Conservation (phyloP, 2,797 vertebrate species). For the Pseudocheirus occidentalis region DNA sequence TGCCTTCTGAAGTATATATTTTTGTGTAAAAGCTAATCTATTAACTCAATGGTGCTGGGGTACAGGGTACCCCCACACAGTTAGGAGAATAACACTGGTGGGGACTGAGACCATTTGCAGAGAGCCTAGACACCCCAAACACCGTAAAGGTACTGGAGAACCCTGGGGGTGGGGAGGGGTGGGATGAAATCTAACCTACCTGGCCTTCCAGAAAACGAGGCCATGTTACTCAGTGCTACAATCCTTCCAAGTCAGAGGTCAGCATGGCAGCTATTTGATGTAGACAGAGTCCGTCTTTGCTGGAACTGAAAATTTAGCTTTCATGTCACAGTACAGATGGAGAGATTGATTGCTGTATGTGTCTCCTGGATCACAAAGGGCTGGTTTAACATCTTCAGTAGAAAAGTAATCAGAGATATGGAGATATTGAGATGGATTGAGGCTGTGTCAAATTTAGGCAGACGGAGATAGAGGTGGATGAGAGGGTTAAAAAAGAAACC, state of each 20-base stretch:
- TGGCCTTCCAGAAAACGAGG: background rate
- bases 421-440: background rate
- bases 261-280: background rate
- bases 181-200: background rate
- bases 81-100: background rate
- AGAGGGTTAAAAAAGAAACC: background rate
- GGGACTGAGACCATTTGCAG: background rate
- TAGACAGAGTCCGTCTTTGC: background rate
- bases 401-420: background rate
- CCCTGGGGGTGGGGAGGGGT: background rate
- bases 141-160: background rate
- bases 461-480: background rate
- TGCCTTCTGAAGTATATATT: background rate
- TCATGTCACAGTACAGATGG: background rate
- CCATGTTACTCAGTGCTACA: background rate
- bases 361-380: background rate
- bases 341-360: background rate
- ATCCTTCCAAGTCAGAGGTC: background rate
- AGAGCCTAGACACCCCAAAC: background rate
- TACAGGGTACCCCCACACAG: background rate
- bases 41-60: background rate
- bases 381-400: background rate
- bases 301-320: background rate
- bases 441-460: background rate
- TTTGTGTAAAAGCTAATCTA: background rate